These are phyloP conservation scores for Pionites leucogaster DNA, from an alignment of 2,113 vertebrate genomes.

Conservation along the genomic window DNA sequence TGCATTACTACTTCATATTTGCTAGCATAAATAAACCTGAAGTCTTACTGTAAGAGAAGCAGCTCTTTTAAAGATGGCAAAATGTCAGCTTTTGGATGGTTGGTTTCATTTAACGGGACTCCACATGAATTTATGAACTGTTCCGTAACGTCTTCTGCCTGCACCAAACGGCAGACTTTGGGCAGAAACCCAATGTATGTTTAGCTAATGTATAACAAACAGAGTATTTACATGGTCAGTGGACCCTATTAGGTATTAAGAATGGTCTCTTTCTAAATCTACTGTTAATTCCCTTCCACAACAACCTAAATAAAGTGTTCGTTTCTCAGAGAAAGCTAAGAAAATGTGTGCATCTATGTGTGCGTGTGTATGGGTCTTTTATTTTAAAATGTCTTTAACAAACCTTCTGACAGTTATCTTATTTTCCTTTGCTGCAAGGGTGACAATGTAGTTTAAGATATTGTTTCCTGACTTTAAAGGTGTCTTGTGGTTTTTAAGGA, in stretches of 20 bases:
- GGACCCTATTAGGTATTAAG: constrained; percentile 72
- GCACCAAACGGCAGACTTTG: constrained; percentile 81
- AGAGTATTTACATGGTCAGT: constrained; percentile 81
- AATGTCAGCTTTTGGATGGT: constrained; percentile 81
- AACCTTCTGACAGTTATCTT: constrained; percentile 68
- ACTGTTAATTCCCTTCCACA: constrained; percentile 70
- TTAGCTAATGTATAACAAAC: constrained; percentile 84
- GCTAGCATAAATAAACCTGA: constrained; percentile 72
- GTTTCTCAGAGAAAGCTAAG: not conserved
- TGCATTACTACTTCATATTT: constrained; percentile 54
- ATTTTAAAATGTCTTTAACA: constrained; percentile 65
- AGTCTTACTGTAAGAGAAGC: constrained; percentile 66
- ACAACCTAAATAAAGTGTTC: constrained; percentile 62
- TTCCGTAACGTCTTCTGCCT: constrained; percentile 81
- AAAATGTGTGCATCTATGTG: not conserved
- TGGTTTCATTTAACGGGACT: constrained; percentile 82
- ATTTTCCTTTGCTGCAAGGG: constrained; percentile 51
- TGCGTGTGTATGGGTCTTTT: not conserved
- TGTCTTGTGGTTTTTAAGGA: constrained; percentile 64
- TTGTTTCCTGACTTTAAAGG: constrained; percentile 70
- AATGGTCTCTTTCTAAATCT: constrained; percentile 75
- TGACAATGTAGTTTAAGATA: constrained; percentile 66
- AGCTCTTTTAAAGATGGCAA: constrained; percentile 83
- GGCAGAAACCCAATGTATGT: constrained; percentile 83
- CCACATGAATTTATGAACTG: constrained; percentile 84